These are phyloP conservation scores for Spilogale gracilis DNA, from an alignment of 2,113 vertebrate species.

Conservation along the genomic window DNA sequence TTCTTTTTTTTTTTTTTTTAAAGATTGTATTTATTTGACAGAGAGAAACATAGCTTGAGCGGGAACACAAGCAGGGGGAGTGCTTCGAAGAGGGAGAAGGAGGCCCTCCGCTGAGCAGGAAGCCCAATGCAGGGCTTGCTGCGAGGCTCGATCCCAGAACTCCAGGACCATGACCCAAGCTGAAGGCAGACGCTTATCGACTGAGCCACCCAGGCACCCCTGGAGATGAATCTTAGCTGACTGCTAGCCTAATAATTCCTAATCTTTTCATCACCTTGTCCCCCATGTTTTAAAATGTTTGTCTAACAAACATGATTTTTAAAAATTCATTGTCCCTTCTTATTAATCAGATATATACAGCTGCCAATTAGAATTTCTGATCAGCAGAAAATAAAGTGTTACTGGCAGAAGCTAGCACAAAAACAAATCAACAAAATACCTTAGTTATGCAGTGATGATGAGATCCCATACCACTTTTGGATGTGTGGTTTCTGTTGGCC, in stretches of 20 bases:
- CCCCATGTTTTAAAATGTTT: background rate
- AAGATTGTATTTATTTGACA: no score
- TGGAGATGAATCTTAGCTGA: background rate
- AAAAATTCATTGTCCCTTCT: background rate
- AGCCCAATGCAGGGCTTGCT: no score
- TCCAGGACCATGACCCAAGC: no score
- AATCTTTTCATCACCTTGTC: background rate
- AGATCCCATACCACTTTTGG: background rate
- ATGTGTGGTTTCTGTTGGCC: background rate
- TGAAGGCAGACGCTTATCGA: no score
- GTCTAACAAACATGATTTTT: constrained; percentile 1
- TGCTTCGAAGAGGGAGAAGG: no score
- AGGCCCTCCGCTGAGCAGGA: no score
- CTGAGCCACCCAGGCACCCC: no score
- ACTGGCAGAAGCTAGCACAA: background rate
- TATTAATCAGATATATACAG: background rate
- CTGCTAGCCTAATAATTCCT: background rate
- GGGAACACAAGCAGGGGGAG: no score
- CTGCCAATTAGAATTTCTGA: background rate
- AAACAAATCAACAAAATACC: background rate
- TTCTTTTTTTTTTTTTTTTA: no score
- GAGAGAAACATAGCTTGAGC: no score
- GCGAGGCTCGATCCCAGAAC: no score
- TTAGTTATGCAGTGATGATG: background rate
- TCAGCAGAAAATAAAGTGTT: background rate